phyloP scores from a whole-genome alignment of 2,797 vertebrate species.

The Sebastes cheni region DNA sequence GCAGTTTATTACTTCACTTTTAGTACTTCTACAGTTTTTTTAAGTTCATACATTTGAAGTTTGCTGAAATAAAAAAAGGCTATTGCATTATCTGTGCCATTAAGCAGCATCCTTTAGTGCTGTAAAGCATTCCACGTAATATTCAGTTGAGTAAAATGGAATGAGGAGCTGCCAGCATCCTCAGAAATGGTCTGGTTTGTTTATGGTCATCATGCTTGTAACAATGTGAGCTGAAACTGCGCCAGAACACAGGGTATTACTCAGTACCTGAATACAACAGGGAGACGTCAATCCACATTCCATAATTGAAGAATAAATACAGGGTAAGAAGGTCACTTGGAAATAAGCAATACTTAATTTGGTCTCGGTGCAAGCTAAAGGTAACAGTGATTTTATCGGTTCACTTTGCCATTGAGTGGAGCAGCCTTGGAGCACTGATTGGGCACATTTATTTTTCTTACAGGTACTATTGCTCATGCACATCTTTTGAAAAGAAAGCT shows the following conservation, averaged over 20 bases:
- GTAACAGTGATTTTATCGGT: neutral
- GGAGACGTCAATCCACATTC: neutral
- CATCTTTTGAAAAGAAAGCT: conserved; percentile 18
- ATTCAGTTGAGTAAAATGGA: neutral
- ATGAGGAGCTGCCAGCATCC: neutral
- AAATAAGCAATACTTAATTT: neutral
- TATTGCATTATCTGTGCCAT: neutral
- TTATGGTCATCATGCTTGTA: neutral
- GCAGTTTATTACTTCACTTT: too few species aligned
- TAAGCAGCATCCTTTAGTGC: neutral
- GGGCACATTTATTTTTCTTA: conserved; percentile 18
- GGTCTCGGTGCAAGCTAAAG: neutral
- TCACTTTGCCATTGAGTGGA: conserved; percentile 17
- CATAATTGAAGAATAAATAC: neutral
- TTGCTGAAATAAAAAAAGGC: neutral
- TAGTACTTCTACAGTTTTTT: too few species aligned
- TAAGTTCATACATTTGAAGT: neutral
- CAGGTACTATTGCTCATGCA: conserved; percentile 15
- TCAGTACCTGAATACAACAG: neutral
- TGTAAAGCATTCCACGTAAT: neutral
- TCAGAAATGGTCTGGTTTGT: neutral
- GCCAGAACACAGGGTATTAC: neutral
- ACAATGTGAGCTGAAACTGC: neutral
- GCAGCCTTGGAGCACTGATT: conserved; percentile 55
- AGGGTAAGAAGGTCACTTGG: neutral